A percentile compares a stretch with the other conserved stretches of the same genome.
Evolutionary conservation across 2,888 invertebrate genomes (phyloP).

Genomic region (Chydorus sphaericus): DNA sequence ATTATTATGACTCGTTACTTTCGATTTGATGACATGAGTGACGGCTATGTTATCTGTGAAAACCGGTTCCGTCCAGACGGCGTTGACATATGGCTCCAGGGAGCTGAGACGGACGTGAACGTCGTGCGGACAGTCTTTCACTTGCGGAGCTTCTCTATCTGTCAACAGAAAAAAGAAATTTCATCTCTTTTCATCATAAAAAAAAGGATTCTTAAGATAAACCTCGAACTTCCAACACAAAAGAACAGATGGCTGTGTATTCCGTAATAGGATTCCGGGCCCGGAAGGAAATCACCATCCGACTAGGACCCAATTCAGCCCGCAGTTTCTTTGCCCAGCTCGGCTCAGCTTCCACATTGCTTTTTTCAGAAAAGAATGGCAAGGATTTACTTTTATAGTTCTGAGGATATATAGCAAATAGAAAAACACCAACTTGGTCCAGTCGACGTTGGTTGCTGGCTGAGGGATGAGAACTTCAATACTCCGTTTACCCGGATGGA

Average conservation of each 20-base stretch:
- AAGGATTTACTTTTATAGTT: background rate
- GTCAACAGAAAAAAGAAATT: slow-evolving; percentile 14
- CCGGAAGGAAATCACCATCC: slow-evolving; percentile 35
- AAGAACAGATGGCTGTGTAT: slow-evolving; percentile 32
- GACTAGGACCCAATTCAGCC: slow-evolving; percentile 34
- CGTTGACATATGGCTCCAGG: slow-evolving; percentile 10
- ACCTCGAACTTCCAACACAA: slow-evolving; percentile 30
- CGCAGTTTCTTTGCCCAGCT: slow-evolving; percentile 36
- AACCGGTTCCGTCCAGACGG: slow-evolving; percentile 69
- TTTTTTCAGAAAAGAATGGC: slow-evolving; percentile 20
- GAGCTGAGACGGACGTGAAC: slow-evolving; percentile 25
- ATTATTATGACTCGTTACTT: slow-evolving; percentile 37
- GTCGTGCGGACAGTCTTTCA: slow-evolving; percentile 33
- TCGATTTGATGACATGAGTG: slow-evolving; percentile 61
- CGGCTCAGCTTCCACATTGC: slow-evolving; percentile 36
- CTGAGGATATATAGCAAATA: background rate
- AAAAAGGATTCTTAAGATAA: background rate
- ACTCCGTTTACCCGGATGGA: slow-evolving; percentile 32
- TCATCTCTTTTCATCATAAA: too few relatives aligned
- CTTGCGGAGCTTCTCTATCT: slow-evolving; percentile 35
- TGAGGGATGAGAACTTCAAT: slow-evolving; percentile 35
- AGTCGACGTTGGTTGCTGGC: slow-evolving; percentile 38
- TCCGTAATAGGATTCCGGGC: slow-evolving; percentile 33
- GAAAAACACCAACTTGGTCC: slow-evolving; percentile 25
- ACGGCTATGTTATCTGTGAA: slow-evolving; percentile 81